phyloP scores from a whole-genome alignment of 2,888 invertebrate genomes.

The Xiphydria camelus region DNA sequence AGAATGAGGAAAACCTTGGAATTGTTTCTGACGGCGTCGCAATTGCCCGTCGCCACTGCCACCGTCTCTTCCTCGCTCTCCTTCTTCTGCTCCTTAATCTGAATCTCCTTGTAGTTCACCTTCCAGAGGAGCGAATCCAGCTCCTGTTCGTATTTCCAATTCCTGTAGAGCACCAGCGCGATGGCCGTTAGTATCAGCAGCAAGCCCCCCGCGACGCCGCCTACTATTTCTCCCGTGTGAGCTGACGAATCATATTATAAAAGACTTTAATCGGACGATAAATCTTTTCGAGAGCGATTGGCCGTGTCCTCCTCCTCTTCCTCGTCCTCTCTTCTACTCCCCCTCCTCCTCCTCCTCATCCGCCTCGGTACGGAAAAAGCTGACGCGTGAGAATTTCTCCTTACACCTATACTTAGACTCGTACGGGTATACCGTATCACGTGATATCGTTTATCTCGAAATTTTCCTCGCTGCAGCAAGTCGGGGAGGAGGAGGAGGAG shows the following conservation, averaged over 20 bases:
- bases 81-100: slow-evolving; percentile 68
- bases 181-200: slow-evolving; percentile 72
- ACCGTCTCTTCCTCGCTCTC: slow-evolving; percentile 50
- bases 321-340: too few species aligned
- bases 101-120: slow-evolving; percentile 88
- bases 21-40: slow-evolving; percentile 32
- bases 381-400: too few species aligned
- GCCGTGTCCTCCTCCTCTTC: too few species aligned
- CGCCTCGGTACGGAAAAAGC: too few species aligned
- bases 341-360: too few species aligned
- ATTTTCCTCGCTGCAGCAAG: too few species aligned
- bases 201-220: slow-evolving; percentile 79
- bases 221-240: slow-evolving; percentile 81
- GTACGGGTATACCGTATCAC: too few species aligned
- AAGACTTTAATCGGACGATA: too few species aligned
- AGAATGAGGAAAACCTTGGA: slow-evolving; percentile 43
- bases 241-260: slow-evolving; percentile 63
- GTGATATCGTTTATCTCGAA: too few species aligned
- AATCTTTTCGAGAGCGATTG: too few species aligned
- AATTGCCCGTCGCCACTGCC: slow-evolving; percentile 45
- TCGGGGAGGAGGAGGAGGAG: too few species aligned
- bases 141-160: slow-evolving; percentile 94
- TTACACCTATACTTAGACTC: too few species aligned
- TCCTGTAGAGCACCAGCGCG: slow-evolving; percentile 79
- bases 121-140: slow-evolving; percentile 92